phyloP scores from a whole-genome alignment of 2,888 invertebrate genomes.

The Nomada hirtipes region DNA sequence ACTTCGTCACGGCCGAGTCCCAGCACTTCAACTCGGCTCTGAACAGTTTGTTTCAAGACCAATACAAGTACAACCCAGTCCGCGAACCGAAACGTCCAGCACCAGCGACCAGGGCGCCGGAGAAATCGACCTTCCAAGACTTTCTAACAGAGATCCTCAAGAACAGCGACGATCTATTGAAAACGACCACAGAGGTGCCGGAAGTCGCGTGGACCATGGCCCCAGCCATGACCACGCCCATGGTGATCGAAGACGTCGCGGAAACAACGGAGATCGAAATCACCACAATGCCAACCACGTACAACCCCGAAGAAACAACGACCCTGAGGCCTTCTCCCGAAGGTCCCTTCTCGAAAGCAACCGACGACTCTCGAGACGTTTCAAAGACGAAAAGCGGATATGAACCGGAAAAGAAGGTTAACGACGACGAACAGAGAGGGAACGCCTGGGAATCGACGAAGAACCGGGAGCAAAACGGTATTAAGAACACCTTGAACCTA shows the following conservation, averaged over 20 bases:
- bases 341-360: background rate
- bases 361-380: slow-evolving; percentile 72
- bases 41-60: slow-evolving; percentile 76
- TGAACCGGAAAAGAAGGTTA: background rate
- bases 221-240: slow-evolving; percentile 55
- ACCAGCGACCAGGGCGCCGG: slow-evolving; percentile 31
- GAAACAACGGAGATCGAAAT: slow-evolving; percentile 38
- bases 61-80: slow-evolving; percentile 60
- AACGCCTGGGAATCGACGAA: background rate
- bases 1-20: slow-evolving; percentile 92
- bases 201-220: slow-evolving; percentile 65
- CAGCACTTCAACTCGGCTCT: slow-evolving; percentile 87
- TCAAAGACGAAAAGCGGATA: background rate
- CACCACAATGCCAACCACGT: slow-evolving; percentile 73
- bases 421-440: background rate
- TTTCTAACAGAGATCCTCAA: slow-evolving; percentile 75
- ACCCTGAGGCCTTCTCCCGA: slow-evolving; percentile 72
- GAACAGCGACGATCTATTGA: slow-evolving; percentile 51
- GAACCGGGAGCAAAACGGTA: slow-evolving; percentile 8
- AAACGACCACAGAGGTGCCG: slow-evolving; percentile 54
- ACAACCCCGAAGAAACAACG: slow-evolving; percentile 75
- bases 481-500: background rate
- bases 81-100: slow-evolving; percentile 46
- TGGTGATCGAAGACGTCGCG: slow-evolving; percentile 29
- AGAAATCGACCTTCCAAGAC: slow-evolving; percentile 69